Percentiles rank a stretch among this genome's conserved stretches.
phyloP scores from a whole-genome alignment of 2,797 vertebrate genomes.

The Pseudochromis fuscus region DNA sequence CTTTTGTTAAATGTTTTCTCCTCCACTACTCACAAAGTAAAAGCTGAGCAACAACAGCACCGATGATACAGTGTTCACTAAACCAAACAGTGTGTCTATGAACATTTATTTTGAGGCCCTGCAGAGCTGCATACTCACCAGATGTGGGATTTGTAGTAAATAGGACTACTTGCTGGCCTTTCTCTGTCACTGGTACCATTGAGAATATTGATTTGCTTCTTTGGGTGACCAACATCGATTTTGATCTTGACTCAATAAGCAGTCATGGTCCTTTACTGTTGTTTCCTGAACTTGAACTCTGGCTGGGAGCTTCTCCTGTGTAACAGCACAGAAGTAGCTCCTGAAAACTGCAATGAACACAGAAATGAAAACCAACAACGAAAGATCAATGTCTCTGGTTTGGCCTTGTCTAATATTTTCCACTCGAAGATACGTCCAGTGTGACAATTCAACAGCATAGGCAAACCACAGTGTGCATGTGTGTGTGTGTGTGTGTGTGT shows the following conservation, averaged over 20 bases:
- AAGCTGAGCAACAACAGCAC: too few relatives aligned
- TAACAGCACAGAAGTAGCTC: neutral
- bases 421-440: neutral
- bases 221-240: slow-evolving; percentile 11
- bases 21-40: too few relatives aligned
- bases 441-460: slow-evolving; percentile 18
- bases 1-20: too few relatives aligned
- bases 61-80: too few relatives aligned
- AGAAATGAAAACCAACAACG: slow-evolving; percentile 13
- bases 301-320: slow-evolving; percentile 10
- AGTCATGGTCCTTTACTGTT: neutral
- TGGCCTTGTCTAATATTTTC: slow-evolving; percentile 10
- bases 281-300: slow-evolving; percentile 10
- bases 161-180: too few relatives aligned
- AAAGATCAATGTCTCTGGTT: neutral
- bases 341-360: slow-evolving; percentile 12
- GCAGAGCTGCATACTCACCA: neutral
- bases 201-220: slow-evolving; percentile 30
- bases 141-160: neutral
- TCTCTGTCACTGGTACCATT: neutral
- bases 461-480: slow-evolving; percentile 14
- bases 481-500: slow-evolving; percentile 28
- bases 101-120: too few relatives aligned
- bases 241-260: slow-evolving; percentile 11
- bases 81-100: too few relatives aligned